Conservation (phyloP, 2,797 vertebrate species). For the Meriones psammophilus region DNA sequence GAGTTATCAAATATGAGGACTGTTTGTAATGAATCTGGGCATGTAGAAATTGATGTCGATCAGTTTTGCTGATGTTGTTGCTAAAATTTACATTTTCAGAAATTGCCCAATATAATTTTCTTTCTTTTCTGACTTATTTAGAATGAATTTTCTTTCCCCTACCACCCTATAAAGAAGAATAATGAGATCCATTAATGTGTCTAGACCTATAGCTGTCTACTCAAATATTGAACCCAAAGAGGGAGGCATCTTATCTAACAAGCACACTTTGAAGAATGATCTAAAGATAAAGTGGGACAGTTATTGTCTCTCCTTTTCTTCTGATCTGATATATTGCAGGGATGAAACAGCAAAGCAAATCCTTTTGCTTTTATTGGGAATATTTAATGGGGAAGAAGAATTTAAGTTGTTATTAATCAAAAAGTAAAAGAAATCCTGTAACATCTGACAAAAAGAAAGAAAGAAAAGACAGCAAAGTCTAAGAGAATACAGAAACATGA, state of each 20-base stretch:
- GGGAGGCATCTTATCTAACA: neutral
- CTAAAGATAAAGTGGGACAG: neutral
- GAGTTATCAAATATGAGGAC: neutral
- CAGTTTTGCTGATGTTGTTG: neutral
- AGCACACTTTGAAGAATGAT: neutral
- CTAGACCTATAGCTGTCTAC: neutral
- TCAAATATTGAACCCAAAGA: neutral
- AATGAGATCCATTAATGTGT: neutral
- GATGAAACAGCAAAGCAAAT: neutral
- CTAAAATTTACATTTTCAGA: neutral
- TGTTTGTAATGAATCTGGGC: neutral
- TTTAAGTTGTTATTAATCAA: slow-evolving; percentile 50
- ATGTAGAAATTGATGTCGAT: neutral
- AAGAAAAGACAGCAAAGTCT: neutral
- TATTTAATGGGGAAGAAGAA: neutral
- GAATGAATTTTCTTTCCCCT: neutral
- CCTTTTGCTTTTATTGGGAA: neutral
- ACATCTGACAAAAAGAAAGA: slow-evolving; percentile 3
- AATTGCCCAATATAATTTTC: neutral
- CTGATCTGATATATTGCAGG: neutral
- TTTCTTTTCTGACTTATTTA: neutral
- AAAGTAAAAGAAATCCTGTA: slow-evolving; percentile 16
- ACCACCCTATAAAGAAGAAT: accelerated
- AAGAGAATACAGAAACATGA: neutral
- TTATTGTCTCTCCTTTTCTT: neutral